Conservation (phyloP, 2,797 vertebrate genomes). For the Pogoniulus pusillus region DNA sequence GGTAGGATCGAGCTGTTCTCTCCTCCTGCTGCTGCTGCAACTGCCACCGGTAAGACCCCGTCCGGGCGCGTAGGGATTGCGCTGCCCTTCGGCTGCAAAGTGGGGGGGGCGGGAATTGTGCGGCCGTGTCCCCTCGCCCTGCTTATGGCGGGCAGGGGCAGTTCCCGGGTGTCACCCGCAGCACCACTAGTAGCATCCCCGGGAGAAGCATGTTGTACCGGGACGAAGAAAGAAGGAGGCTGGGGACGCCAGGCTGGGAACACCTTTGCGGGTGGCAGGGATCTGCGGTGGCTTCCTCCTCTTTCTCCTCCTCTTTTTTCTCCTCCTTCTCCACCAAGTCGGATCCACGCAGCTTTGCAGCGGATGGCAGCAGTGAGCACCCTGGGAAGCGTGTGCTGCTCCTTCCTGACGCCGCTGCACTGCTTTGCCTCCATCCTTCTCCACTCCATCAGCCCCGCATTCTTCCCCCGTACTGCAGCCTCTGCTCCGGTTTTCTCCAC, state of each 20-base stretch:
- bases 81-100: not conserved
- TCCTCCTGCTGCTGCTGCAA: too few species aligned
- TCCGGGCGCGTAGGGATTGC: not conserved
- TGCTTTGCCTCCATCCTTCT: not conserved
- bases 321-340: not conserved
- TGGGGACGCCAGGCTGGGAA: not conserved
- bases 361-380: conserved; percentile 47
- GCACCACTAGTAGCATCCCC: too few species aligned
- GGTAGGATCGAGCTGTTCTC: not conserved
- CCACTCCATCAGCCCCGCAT: not conserved
- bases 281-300: not conserved
- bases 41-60: not conserved
- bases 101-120: too few species aligned
- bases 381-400: conserved; percentile 35
- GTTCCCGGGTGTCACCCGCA: not conserved
- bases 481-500: not conserved
- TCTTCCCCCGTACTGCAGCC: not conserved
- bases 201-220: not conserved
- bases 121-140: not conserved
- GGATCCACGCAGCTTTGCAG: conserved; percentile 36
- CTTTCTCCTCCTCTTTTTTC: not conserved
- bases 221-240: not conserved
- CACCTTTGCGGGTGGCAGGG: not conserved
- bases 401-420: conserved; percentile 5
- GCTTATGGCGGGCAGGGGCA: not conserved